These are phyloP conservation scores for Tyrannus savana DNA, from an alignment of 2,113 vertebrate species.

Conservation along the genomic window DNA sequence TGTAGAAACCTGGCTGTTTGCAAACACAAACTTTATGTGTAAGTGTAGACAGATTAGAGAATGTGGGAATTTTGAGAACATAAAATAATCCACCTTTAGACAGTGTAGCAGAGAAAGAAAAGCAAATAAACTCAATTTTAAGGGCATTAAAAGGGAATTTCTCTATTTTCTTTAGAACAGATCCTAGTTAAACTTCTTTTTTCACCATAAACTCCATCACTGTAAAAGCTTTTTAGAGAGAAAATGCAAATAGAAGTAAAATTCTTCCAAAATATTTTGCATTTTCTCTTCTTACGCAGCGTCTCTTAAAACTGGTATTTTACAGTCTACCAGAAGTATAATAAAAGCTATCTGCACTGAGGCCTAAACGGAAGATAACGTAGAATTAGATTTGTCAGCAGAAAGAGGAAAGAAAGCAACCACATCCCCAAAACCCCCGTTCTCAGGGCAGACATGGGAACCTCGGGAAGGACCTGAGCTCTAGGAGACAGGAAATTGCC, in stretches of 20 bases:
- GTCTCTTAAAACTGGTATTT: not conserved
- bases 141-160: not conserved
- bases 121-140: not conserved
- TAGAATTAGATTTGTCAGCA: not conserved
- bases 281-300: not conserved
- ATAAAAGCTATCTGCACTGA: not conserved
- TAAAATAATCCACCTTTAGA: not conserved
- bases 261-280: not conserved
- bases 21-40: not conserved
- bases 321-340: not conserved
- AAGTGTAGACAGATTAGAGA: not conserved
- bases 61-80: not conserved
- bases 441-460: slow-evolving; percentile 42
- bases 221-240: not conserved
- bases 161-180: not conserved
- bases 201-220: not conserved
- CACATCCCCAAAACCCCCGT: not conserved
- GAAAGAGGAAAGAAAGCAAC: not conserved
- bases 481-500: slow-evolving; percentile 57
- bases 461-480: not conserved
- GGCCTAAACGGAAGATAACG: not conserved
- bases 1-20: not conserved
- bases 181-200: not conserved
- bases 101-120: not conserved
- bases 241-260: not conserved